Base-by-base conservation (phyloP, 1,140 invertebrate species). In the Zeugodacus cucurbitae region DNA sequence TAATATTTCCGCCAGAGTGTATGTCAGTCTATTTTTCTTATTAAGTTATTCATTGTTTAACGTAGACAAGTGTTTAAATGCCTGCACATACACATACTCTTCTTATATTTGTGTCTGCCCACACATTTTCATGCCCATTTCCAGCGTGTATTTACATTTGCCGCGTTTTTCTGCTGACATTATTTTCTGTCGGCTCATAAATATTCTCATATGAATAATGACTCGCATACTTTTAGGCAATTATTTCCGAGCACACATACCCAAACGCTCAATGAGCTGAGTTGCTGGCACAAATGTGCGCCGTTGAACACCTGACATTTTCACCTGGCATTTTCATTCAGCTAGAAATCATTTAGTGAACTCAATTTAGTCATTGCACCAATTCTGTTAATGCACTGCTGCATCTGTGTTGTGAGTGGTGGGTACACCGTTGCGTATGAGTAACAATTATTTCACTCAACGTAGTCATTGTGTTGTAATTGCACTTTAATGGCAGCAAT, bases 11-110 rank as follows among this genome's bases (percentile, higher is more conserved):
- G 34, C 20, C 34, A 22, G 22, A 17, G 5, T 32, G 37, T 4
- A n/a, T 48, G 37, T 4, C 44, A 29, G 20, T 48, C 74, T 82
- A 82, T 82, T 82, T 82, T 82, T 82, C 41, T 82, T 82, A 82
- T 82, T 82, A 82, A 82, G 74, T 82, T 48, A 82, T 82, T 82
- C 74, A 82, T 82, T 82, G 74, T 54, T 82, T 48, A 48, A 48
- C 44, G 41, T 26, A 48, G 41, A 48, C 37, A 44, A 44, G 74
- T 54, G 67, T 41, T 74, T 74, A 82, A 82, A 82, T 82, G n/a
- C 74, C 10, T 82, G 14, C 26, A 8, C 37, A 70, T 11, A 37
- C 6, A 17, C 67, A 29, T 6, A 67, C 29, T 17, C 67, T 10
- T 20, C 32, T n/a, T n/a, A n/a, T n/a, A n/a, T n/a, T n/a, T n/a